These are phyloP conservation scores for Porites lobata DNA, from an alignment of 92 coral and sea anemone genomes.

Conservation along the genomic window DNA sequence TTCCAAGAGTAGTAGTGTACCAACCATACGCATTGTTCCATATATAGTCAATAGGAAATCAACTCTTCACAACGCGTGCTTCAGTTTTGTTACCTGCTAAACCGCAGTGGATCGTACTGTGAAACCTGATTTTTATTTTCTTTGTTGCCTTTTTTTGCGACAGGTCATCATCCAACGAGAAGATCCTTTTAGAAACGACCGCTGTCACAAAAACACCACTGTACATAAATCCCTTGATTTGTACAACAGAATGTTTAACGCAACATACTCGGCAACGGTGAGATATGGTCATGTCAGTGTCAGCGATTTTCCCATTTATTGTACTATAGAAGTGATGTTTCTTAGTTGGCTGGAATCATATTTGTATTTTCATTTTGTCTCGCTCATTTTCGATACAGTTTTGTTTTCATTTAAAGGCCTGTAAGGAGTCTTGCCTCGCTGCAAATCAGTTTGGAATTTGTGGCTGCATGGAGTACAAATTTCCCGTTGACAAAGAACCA, in stretches of 20 bases:
- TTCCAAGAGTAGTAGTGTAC: too few relatives aligned
- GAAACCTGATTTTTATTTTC: not conserved
- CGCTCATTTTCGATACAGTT: too few relatives aligned
- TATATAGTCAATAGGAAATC: too few relatives aligned
- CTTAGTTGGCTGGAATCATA: too few relatives aligned
- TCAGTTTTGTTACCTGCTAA: too few relatives aligned
- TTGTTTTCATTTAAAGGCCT: slow-evolving; percentile 55
- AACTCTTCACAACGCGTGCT: too few relatives aligned
- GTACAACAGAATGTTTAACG: slow-evolving; percentile 63
- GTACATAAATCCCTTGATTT: slow-evolving; percentile 42
- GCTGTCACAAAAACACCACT: slow-evolving; percentile 54
- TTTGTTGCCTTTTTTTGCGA: not conserved
- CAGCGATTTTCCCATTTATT: too few relatives aligned
- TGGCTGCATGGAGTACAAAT: slow-evolving; percentile 83
- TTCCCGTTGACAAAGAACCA: slow-evolving; percentile 62
- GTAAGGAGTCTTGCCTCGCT: slow-evolving; percentile 87
- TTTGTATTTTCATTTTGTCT: not conserved
- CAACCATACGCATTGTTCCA: too few relatives aligned
- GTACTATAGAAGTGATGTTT: too few relatives aligned
- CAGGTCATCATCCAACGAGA: slow-evolving; percentile 56
- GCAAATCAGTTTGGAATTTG: slow-evolving; percentile 65
- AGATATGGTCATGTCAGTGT: slow-evolving; percentile 7
- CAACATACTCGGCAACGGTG: slow-evolving; percentile 70
- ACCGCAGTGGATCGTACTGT: not conserved
- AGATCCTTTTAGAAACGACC: slow-evolving; percentile 72